phyloP scores from a whole-genome alignment of 2,113 vertebrate species.

The Alligator mississippiensis region DNA sequence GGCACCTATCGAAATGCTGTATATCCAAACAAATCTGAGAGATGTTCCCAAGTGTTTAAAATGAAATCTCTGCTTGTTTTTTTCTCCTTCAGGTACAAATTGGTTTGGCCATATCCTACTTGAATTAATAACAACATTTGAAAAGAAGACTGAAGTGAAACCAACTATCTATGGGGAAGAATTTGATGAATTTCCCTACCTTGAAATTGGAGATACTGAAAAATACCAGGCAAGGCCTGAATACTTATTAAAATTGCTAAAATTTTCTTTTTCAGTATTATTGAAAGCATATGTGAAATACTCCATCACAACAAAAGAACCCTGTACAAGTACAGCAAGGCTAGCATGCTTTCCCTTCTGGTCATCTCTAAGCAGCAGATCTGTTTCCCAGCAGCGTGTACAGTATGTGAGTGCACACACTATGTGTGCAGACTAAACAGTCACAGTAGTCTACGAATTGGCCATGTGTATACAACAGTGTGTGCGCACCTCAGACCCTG shows the following conservation, averaged over 20 bases:
- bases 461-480: no score
- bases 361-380: no score
- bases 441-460: no score
- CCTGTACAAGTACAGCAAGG: background rate
- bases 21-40: background rate
- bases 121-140: conserved; percentile 14
- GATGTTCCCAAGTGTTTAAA: background rate
- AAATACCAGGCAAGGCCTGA: conserved; percentile 40
- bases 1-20: background rate
- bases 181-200: background rate
- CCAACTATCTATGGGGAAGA: background rate
- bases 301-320: background rate
- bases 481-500: no score
- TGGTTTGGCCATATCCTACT: conserved; percentile 44
- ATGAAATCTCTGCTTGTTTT: background rate
- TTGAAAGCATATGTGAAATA: background rate
- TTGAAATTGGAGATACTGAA: background rate
- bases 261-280: background rate
- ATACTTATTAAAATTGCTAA: background rate
- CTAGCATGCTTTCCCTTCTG: no score
- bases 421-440: no score
- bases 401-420: no score
- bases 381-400: no score
- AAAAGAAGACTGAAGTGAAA: background rate
- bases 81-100: conserved; percentile 44